Evolutionary conservation across 2,797 vertebrate species (phyloP).

Genomic region (Coracias cyanogaster): DNA sequence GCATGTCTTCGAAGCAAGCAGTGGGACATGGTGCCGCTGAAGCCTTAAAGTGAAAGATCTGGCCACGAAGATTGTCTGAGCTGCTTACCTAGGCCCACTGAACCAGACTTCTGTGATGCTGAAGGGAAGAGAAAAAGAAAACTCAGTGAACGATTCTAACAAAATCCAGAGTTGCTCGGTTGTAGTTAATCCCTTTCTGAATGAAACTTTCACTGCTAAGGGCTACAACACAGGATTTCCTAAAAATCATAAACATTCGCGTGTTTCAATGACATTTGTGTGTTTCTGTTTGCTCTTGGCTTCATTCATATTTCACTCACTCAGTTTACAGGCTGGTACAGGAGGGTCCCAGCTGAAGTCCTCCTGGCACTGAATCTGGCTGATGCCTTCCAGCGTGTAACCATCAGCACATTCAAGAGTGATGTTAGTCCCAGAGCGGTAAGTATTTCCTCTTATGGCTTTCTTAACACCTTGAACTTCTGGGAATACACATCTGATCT

Average conservation of each 20-base stretch:
- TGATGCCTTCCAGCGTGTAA: conserved; percentile 66
- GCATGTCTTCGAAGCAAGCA: not conserved
- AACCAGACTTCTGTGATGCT: not conserved
- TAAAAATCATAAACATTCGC: not conserved
- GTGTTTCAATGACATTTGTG: not conserved
- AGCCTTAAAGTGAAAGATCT: not conserved
- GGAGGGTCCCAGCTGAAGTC: conserved; percentile 75
- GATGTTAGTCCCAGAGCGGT: conserved; percentile 57
- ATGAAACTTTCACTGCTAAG: not conserved
- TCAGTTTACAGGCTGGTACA: conserved; percentile 70
- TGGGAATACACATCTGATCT: conserved; percentile 74
- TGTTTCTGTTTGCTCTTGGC: not conserved
- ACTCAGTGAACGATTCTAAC: not conserved
- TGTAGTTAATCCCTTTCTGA: not conserved
- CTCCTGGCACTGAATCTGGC: conserved; percentile 72
- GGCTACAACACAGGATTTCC: not conserved
- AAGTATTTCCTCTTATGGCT: conserved; percentile 37
- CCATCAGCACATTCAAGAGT: conserved; percentile 75
- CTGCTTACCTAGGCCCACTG: conserved; percentile 57
- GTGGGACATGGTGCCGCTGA: not conserved
- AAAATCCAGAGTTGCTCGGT: not conserved
- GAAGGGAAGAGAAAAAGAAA: not conserved
- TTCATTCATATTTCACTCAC: not conserved
- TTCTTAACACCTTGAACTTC: conserved; percentile 65
- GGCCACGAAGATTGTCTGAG: not conserved